Evolutionary conservation across 1,140 invertebrate species (phyloP), one percentile per base, ranked within the genome.

Genomic region (Brachionus koreanus): DNA sequence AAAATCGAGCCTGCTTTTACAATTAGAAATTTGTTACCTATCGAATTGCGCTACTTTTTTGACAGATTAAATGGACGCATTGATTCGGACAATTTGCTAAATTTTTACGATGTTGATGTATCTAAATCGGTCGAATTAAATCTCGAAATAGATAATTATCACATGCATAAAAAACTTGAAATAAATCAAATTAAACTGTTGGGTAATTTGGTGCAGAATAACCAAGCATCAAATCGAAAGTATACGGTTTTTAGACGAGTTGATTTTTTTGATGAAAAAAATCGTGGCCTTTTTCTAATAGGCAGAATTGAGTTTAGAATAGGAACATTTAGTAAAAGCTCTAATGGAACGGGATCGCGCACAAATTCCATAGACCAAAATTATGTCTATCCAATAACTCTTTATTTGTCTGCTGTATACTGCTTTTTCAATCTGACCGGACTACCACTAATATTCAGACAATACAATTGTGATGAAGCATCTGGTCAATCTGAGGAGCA

Each of bases 391-490:
- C 79, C 79, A 49, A 67, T 82, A 67, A 42, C 35, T 43, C 19
- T 82, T 3, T 35, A 65, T n/a, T 9, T 82, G 29, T 82, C 79
- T 4, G 57, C 57, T 46, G 79, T 67, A 9, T 97, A 93, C 89
- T 98, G 97, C 96, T 92, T 99, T 84, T 92, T 98, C 33, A 98
- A 99, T 87, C 94, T 94, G 87, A 95, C 94, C 13, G 96, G 96
- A 0, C 7, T 82, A 9, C 82, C 82, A 3, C 16, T 82, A n/a
- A 82, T 82, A 39, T 82, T 82, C 43, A 35, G 49, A n/a, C 57
- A 82, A 33, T 83, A 35, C n/a, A 83, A 63, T 10, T 61, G 72
- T 83, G 69, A 88, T 2, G 94, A 95, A 85, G 92, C 93, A 72
- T 94, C 96, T 3, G 97, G 96, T 9, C 97, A 99, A 89, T 95